Base-by-base conservation (phyloP, 92 coral and sea anemone genomes). In the Zoanthus sansibaricus region DNA sequence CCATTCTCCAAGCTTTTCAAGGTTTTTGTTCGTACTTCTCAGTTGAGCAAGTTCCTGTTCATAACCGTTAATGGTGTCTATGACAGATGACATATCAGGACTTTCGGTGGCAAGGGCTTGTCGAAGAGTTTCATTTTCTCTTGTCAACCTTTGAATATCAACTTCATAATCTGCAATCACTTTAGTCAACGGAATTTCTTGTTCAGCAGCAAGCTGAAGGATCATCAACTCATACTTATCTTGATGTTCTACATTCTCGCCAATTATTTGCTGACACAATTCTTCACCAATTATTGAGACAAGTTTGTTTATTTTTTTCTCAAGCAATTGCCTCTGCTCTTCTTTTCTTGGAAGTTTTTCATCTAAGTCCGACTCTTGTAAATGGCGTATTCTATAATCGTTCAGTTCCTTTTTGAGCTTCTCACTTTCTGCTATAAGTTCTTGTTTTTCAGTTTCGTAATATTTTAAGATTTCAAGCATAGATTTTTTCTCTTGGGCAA, bases 91-190 rank as follows among this genome's bases (percentile, higher is more conserved):
- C 71, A 88, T 76, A 56, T 92, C 93, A 3, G 89, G 78, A 17
- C 87, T 86, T 83, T 92, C 87, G 7, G 92, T 83, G 73, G 90
- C 86, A 31, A 90, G 56, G 20, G 75, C 84, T 56, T 77, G 70
- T 67, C 83, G 54, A 49, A 92, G 68, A 16, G 88, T 78, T 7
- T 71, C 55, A 20, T 83, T 91, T 69, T 94, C 93, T 78, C 82
- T 76, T 7, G 91, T 89, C 71, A 93, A 72, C 55, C 83, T 93
- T 20, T 56, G 86, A 75, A 93, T 82, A 20, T 93, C 82, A 14
- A 86, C 86, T 77, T 96, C 96, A 78, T 93, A 93, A 75, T 91
- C 91, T 79, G 86, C 93, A 25, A 90, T 68, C 11, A 91, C 94
- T 12, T 92, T 93, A 8, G 92, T 91, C 10, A 94, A 88, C 5